These are phyloP conservation scores for Lumbricus terrestris DNA, from an alignment of 2,888 invertebrate species.

Conservation along the genomic window DNA sequence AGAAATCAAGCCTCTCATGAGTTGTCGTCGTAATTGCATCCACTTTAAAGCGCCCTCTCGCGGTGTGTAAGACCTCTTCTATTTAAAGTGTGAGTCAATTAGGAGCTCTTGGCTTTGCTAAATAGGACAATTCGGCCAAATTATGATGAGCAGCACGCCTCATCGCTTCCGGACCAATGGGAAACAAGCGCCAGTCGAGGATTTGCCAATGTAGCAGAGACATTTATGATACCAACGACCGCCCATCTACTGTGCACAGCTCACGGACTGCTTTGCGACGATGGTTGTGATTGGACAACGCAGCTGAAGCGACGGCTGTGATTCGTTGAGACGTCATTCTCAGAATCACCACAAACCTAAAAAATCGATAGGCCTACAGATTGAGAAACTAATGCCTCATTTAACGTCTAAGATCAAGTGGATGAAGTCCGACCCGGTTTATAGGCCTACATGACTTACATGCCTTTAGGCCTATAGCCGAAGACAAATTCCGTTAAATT, in stretches of 20 bases:
- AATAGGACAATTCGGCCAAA: background rate
- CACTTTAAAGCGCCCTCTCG: too few relatives aligned
- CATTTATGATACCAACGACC: background rate
- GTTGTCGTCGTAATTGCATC: background rate
- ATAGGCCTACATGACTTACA: too few relatives aligned
- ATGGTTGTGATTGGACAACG: background rate
- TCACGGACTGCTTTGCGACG: background rate
- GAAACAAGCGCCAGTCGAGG: background rate
- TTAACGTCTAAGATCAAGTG: background rate
- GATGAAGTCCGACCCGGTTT: background rate
- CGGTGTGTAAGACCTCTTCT: background rate
- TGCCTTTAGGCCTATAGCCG: too few relatives aligned
- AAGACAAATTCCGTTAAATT: background rate
- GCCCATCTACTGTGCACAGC: background rate
- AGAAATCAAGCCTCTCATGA: background rate
- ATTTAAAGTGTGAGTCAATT: background rate
- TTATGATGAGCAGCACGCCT: background rate
- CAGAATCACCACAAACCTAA: background rate
- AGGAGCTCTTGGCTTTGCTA: background rate
- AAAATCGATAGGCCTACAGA: constrained; percentile 3
- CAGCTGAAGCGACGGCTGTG: background rate
- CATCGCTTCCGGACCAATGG: background rate
- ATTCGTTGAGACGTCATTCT: background rate
- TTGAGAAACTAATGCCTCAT: background rate
- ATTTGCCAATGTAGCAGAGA: background rate